Conservation (phyloP, 1,140 invertebrate species). For the Lamellibrachia luymesi region DNA sequence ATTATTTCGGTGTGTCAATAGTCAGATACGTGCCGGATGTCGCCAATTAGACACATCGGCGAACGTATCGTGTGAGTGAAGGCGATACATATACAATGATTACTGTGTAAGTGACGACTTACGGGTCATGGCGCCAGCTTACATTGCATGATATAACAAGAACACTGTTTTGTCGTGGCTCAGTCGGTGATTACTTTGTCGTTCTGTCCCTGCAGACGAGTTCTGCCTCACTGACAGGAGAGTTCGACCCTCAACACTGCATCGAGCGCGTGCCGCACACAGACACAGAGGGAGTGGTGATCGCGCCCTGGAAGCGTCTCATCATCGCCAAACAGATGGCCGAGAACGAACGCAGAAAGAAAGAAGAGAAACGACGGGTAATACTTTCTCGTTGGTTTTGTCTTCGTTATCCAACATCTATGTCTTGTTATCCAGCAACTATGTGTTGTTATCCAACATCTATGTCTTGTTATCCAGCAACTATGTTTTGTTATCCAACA, state of each 20-base stretch:
- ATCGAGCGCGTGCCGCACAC: not conserved
- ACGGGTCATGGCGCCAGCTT: not conserved
- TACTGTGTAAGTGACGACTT: too few relatives aligned
- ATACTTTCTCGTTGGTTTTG: not conserved
- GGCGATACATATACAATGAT: too few relatives aligned
- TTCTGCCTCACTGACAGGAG: not conserved
- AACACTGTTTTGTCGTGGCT: not conserved
- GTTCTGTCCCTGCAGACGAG: not conserved
- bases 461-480: too few relatives aligned
- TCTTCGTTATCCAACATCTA: not conserved
- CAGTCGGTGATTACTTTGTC: not conserved
- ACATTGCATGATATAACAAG: not conserved
- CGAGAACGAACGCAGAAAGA: not conserved
- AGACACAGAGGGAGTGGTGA: not conserved
- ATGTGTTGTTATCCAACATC: too few relatives aligned
- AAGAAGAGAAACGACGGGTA: not conserved
- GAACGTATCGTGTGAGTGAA: too few relatives aligned
- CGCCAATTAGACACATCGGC: too few relatives aligned
- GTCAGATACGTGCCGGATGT: too few relatives aligned
- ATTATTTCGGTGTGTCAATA: too few relatives aligned
- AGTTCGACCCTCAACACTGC: constrained; percentile 11
- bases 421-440: too few relatives aligned
- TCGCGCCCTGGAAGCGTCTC: constrained; percentile 13
- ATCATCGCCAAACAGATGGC: not conserved
- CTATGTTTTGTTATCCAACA: too few relatives aligned